Percentiles rank a stretch among this genome's conserved stretches.
phyloP scores from a whole-genome alignment of 2,113 vertebrate genomes.

The Chelonoidis abingdonii region DNA sequence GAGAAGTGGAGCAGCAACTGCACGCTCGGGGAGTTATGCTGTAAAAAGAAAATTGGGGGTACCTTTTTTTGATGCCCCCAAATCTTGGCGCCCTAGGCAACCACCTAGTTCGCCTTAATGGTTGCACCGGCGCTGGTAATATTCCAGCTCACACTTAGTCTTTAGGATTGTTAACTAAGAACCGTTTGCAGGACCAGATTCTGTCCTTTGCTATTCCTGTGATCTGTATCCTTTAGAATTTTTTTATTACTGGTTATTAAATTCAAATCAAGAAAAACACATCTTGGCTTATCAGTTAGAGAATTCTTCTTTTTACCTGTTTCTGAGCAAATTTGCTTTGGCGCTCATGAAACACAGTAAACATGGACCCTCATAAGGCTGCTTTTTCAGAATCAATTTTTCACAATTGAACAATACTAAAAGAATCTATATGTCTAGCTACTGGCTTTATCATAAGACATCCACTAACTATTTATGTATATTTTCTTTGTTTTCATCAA shows the following conservation, averaged over 20 bases:
- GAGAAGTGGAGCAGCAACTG: too few species aligned
- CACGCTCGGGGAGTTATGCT: too few species aligned
- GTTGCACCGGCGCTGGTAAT: not conserved
- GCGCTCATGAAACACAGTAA: not conserved
- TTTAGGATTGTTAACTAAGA: constrained; percentile 17
- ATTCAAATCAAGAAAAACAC: not conserved
- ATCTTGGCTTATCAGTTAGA: not conserved
- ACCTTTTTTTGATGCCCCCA: too few species aligned
- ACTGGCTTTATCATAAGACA: not conserved
- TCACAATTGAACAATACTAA: not conserved
- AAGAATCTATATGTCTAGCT: not conserved
- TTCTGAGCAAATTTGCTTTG: constrained; percentile 5
- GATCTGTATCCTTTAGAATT: constrained; percentile 7
- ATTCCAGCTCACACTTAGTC: not conserved
- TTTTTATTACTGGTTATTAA: not conserved
- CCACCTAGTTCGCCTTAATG: too few species aligned
- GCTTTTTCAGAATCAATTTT: not conserved
- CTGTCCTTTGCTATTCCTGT: not conserved
- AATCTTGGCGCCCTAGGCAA: too few species aligned
- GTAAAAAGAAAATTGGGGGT: too few species aligned
- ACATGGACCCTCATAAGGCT: not conserved
- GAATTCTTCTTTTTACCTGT: not conserved
- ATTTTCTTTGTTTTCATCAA: not conserved
- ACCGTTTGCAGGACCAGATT: not conserved
- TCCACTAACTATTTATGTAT: not conserved